Conservation (phyloP, 2,113 vertebrate genomes). For the Otus sunia region DNA sequence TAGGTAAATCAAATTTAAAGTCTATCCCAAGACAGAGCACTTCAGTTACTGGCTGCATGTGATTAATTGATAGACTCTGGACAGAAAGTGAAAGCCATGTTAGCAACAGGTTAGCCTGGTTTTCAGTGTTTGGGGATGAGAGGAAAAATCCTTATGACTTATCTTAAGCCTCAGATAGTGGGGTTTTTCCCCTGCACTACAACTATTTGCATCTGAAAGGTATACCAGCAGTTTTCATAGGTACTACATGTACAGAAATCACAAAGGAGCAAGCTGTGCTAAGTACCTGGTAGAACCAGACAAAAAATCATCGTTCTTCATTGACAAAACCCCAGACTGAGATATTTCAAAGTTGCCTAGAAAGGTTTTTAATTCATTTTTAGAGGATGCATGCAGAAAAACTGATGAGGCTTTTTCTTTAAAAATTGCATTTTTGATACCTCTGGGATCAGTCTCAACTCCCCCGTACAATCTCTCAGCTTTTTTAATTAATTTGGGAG, state of each 20-base stretch:
- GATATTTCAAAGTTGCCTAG: not conserved
- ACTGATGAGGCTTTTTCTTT: too few species aligned
- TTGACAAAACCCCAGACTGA: not conserved
- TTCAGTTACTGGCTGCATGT: not conserved
- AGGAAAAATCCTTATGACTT: not conserved
- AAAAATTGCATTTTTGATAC: not conserved
- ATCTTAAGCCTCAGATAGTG: not conserved
- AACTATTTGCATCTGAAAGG: not conserved
- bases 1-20: conserved; percentile 18
- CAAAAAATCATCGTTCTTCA: not conserved
- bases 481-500: not conserved
- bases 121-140: not conserved
- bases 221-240: not conserved
- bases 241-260: not conserved
- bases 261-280: not conserved
- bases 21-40: not conserved
- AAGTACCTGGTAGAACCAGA: not conserved
- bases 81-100: not conserved
- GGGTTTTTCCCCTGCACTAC: not conserved
- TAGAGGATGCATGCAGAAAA: not conserved
- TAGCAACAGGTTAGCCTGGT: not conserved
- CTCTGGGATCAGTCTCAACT: not conserved
- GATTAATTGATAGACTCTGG: not conserved
- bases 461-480: not conserved
- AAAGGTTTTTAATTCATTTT: not conserved